Evolutionary conservation across 2,797 vertebrate species (phyloP), one percentile per base, ranked within the genome.

Genomic region (Huso huso): DNA sequence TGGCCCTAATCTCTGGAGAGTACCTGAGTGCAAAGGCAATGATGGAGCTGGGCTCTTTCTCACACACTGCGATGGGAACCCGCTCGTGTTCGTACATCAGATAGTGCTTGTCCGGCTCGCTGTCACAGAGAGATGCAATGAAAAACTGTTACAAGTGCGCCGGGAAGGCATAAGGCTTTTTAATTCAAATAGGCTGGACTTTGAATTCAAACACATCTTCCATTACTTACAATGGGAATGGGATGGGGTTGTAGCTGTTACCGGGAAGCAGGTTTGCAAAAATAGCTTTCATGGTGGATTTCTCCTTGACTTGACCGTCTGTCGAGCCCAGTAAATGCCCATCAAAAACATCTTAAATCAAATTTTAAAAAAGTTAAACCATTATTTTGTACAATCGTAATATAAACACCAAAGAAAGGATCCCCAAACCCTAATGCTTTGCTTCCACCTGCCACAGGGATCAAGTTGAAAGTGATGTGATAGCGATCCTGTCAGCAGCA

Each of bases 261-360:
- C 97, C 96, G 48, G 96, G 97, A 73, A 99, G 88, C 74, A 99
- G 89, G 83, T 96, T 99, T 69, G 97, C 97, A 65, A 99, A 89
- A 83, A 99, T 99, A 72, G 97, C 94, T 79, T 99, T 99, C 97
- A 99, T 99, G 66, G 96, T 99, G 78, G 96, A 97, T 58, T 98
- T 99, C 82, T 99, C 97, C 77, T 97, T 99, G 73, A 99, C 95
- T 75, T 98, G 96, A 75, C 93, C 97, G 76, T 99, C 97, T 61
- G 81, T 90, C 76, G 95, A 97, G 71, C 95, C 94, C 80, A 95
- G 71, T 71, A 91, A 79, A 81, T 97, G 94, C 71, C 93, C 93
- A 58, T 99, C 97, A 83, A 97, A 98, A 60, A 96, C 93, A 77
- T 99, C 97, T 99, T 80, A 62, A 3, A 37, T 37, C 37, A 37